These are phyloP conservation scores for Pelobates fuscus DNA, from an alignment of 2,113 vertebrate species.

Conservation along the genomic window DNA sequence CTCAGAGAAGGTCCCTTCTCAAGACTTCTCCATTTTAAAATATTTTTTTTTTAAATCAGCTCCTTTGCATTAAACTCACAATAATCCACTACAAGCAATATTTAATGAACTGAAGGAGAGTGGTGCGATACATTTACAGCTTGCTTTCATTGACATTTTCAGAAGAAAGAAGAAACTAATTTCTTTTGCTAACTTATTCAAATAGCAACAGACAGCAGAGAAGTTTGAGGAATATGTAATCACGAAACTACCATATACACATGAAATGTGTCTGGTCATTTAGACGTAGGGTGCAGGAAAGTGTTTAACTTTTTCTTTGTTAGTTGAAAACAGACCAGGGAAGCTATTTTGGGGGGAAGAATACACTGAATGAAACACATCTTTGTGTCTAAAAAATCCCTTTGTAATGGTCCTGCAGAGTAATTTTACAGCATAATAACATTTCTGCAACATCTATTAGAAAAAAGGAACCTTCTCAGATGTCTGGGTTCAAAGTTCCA, in stretches of 20 bases:
- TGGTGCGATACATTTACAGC: background rate
- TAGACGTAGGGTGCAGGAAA: constrained; percentile 11
- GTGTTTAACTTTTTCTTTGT: constrained; percentile 40
- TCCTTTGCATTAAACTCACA: too few species aligned
- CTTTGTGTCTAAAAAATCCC: constrained; percentile 48
- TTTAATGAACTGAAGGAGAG: background rate
- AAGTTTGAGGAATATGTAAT: background rate
- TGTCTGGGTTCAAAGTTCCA: constrained; percentile 58
- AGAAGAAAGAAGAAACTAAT: too few species aligned
- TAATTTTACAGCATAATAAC: constrained; percentile 54
- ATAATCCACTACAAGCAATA: background rate
- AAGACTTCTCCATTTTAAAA: too few species aligned
- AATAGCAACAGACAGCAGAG: background rate
- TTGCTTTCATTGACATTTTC: background rate
- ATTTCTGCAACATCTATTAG: constrained; percentile 51
- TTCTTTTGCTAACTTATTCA: background rate
- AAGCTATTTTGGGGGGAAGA: constrained; percentile 39
- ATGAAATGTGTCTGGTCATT: constrained; percentile 13
- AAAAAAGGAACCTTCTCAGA: constrained; percentile 54
- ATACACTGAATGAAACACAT: constrained; percentile 32
- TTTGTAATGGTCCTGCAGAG: constrained; percentile 40
- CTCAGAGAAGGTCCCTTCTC: too few species aligned
- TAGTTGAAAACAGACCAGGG: constrained; percentile 47
- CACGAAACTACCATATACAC: background rate
- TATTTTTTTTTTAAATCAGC: too few species aligned